A percentile compares a stretch with the other conserved stretches of the same genome.
Conservation (phyloP, 2,797 vertebrate genomes). For the Alauda arvensis region DNA sequence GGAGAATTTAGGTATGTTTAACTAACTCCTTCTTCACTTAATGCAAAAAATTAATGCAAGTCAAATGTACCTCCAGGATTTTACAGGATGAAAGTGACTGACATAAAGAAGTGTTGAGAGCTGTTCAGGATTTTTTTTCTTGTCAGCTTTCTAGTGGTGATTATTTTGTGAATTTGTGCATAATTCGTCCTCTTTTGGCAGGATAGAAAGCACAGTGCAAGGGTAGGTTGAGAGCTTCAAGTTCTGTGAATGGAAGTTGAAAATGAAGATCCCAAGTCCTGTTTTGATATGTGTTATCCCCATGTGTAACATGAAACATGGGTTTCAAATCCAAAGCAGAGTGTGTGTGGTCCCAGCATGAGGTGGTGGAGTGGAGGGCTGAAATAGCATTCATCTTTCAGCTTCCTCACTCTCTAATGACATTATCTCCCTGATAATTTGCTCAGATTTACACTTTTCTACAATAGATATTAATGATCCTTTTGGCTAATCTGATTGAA, state of each 20-base stretch:
- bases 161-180: neutral
- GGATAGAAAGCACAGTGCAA: neutral
- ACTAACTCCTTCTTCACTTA: neutral
- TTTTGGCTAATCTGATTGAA: neutral
- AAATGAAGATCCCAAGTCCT: neutral
- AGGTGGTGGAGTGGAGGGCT: neutral
- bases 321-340: neutral
- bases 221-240: neutral
- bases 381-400: neutral
- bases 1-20: neutral
- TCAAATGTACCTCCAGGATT: neutral
- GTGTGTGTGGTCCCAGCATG: neutral
- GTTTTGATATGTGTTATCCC: neutral
- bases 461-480: neutral
- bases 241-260: neutral
- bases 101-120: neutral
- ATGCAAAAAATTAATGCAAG: neutral
- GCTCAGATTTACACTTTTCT: neutral
- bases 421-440: neutral
- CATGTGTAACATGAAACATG: neutral
- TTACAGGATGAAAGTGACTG: neutral
- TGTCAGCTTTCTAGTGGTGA: neutral
- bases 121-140: neutral
- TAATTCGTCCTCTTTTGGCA: neutral
- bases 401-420: neutral